Base-by-base conservation (phyloP, 2,888 invertebrate genomes). In the Apamea epomidion region DNA sequence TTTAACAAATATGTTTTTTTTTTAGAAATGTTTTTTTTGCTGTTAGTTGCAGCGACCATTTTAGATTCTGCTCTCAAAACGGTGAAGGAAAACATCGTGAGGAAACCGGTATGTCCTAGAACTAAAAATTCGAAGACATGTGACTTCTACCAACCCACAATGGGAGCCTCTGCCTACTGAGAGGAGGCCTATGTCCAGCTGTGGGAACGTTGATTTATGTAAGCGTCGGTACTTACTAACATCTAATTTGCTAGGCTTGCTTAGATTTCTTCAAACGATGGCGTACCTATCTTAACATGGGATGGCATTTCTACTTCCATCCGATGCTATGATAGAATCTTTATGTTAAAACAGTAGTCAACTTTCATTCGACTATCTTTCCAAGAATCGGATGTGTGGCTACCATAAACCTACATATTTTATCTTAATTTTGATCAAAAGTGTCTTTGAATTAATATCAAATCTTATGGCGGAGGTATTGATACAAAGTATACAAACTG, bases 301-400 rank as follows among this genome's bases (percentile, higher is more conserved):
- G 42, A 42, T 42, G 60, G 85, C 3, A 81, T 84, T 79, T 64
- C 64, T n/a, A 81, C 80, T 76, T 87, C 82, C 62, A 83, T 69
- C 71, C 12, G 76, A 76, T 68, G 69, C 1, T 48, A 45, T 69
- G 87, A 90, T 87, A 80, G 74, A 75, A 88, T 89, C 86, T 91
- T 82, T 82, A 82, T 78, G 72, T 86, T 73, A 73, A 89, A 91
- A 92, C 92, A 91, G 92, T 92, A 93, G 93, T 91, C 85, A 85
- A 91, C 92, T 90, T 92, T 90, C 87, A 82, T 92, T 90, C 88
- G 82, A 89, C 89, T 90, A 90, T 88, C 88, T 78, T 87, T 84
- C 85, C 82, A 80, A 90, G 89, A 90, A 91, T 90, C 89, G 82
- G 81, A 88, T 89, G 86, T 86, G 74, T 82, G 84, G 83, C 78